Base-by-base conservation (phyloP, 2,797 vertebrate species). In the Psittacula derbiana region DNA sequence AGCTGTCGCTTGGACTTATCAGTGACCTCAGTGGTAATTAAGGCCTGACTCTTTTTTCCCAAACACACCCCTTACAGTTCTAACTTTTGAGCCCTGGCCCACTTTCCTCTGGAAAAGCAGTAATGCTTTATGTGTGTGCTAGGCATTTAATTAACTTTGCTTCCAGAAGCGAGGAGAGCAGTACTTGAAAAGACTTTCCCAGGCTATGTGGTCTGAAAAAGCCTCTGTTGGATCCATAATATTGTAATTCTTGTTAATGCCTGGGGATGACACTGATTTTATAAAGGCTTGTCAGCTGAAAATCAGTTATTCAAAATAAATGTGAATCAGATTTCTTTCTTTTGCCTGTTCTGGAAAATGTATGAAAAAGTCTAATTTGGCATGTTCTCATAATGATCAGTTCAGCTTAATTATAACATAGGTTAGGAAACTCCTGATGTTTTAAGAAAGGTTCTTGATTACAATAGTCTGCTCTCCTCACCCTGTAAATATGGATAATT, bases 11-110 rank as follows among this genome's bases (percentile, higher is more conserved):
- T 88, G 92, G 81, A 71, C 38, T 84, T 95, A 67, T 41, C 44
- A 12, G 47, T 92, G 90, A 92, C 80, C 86, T 91, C 78, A 64
- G 36, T 52, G 61, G 74, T 92, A 87, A 93, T 95, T 92, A 92
- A 95, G 28, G 52, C 52, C 79, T 85, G 83, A 80, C 52, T 47
- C 16, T 16, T 76, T 92, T 83, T 87, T 90, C 40, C 30, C 49
- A 57, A 92, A 87, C 86, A 92, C 70, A 41, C 50, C 80, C 60
- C 3, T 86, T 94, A 82, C 81, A 87, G 78, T 92, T 84, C 67
- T 70, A 80, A 81, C 50, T 93, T 92, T 52, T 93, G 80, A 92
- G 67, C 61, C n/a, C 75, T 86, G 86, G 88, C 72, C 53, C 31
- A 13, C 90, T 95, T 96, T 94, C 27, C 81, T 88, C 83, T 86